These are phyloP conservation scores for Thamnaconus septentrionalis DNA, from an alignment of 2,113 vertebrate species.

Conservation along the genomic window DNA sequence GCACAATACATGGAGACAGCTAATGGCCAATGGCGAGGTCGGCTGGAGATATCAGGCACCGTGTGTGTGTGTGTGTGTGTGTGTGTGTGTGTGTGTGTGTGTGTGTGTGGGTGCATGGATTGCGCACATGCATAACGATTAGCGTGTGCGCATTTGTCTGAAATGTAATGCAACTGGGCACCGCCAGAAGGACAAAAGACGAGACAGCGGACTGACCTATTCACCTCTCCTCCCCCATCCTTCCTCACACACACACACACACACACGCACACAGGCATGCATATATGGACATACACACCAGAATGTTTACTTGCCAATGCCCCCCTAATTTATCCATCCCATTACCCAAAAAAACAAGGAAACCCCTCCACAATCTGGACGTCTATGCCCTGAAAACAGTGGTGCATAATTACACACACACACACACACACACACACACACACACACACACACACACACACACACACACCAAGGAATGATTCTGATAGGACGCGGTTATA, in stretches of 20 bases:
- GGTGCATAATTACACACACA: slow-evolving; percentile 29
- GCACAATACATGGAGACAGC: slow-evolving; percentile 47
- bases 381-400: slow-evolving; percentile 25
- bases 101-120: neutral
- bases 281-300: neutral
- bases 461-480: neutral
- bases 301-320: slow-evolving; percentile 22
- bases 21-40: slow-evolving; percentile 53
- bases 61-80: slow-evolving; percentile 1
- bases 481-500: slow-evolving; percentile 25
- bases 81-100: slow-evolving; percentile 1
- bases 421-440: slow-evolving; percentile 23
- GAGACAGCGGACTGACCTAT: slow-evolving; percentile 51
- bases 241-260: slow-evolving; percentile 15
- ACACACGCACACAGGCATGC: too few relatives aligned
- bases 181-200: slow-evolving; percentile 59
- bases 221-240: slow-evolving; percentile 42
- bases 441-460: neutral
- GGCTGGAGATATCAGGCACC: slow-evolving; percentile 9
- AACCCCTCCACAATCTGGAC: slow-evolving; percentile 18
- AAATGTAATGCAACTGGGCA: slow-evolving; percentile 42
- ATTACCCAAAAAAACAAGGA: slow-evolving; percentile 7
- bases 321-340: slow-evolving; percentile 13
- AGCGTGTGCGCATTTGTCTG: slow-evolving; percentile 37
- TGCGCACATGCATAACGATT: slow-evolving; percentile 9